Base-by-base conservation (phyloP, 2,797 vertebrate species). In the Lithobates sylvaticus region DNA sequence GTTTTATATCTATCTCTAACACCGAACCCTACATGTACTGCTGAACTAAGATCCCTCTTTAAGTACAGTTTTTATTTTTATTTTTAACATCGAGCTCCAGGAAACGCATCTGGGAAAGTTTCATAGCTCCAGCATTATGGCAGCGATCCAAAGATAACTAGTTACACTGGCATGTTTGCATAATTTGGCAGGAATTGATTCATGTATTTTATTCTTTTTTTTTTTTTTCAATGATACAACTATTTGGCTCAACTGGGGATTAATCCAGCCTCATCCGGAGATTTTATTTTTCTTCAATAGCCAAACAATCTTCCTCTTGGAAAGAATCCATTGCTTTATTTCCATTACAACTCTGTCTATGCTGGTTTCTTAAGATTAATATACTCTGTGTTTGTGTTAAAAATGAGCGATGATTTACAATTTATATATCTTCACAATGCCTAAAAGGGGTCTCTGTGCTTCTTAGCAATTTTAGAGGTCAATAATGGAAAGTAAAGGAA, bases 121-220 rank as follows among this genome's bases (percentile, higher is more conserved):
- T 86, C 73, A 50, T 80, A 75, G 36, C 47, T 67, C 68, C 85
- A 58, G 65, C 1, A 3, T 85, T 89, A 88, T 88, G 83, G 83
- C 76, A 83, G 32, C 86, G 86, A 88, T 23, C 50, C 76, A 81
- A 88, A 67, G 61, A 88, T 83, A 90, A 87, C 47, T 68, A 78
- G 83, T 78, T 84, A 71, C 88, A 81, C 71, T 90, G 86, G 90
- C 90, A 90, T 89, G 90, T 79, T 90, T 87, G 88, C 88, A 86
- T 90, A 89, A 92, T 91, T 90, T 90, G 90, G 88, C 89, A 89
- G 90, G 91, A 88, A 89, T 89, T 89, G 88, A 92, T 91, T 90
- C 89, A 91, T 91, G 89, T 89, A 88, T 88, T 91, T 89, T 89
- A 65, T 26, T 65, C 61, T 90, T 72, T 80, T 39, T 39, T 39